phyloP scores from a whole-genome alignment of 2,888 invertebrate species.

The Phorcus lineatus region DNA sequence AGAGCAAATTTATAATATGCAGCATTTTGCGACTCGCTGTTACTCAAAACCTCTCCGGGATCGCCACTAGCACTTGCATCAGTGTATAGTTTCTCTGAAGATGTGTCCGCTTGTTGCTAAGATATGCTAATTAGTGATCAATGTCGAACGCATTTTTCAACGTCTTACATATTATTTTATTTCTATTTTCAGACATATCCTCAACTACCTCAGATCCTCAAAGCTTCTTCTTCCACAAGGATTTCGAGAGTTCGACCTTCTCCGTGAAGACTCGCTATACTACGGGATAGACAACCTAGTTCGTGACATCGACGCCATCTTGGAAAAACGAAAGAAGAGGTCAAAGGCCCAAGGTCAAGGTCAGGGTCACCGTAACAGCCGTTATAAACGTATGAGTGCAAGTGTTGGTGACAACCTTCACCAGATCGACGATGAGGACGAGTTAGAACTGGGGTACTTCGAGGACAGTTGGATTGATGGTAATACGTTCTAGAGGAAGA shows the following conservation, averaged over 20 bases:
- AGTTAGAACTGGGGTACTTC: slow-evolving; percentile 36
- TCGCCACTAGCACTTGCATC: too few relatives aligned
- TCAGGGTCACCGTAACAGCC: neutral
- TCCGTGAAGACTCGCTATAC: slow-evolving; percentile 59
- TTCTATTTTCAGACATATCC: slow-evolving; percentile 48
- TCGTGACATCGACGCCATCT: slow-evolving; percentile 4
- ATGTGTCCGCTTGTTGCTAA: too few relatives aligned
- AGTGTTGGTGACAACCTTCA: slow-evolving; percentile 48
- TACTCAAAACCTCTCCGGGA: too few relatives aligned
- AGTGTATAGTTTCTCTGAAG: too few relatives aligned
- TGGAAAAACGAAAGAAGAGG: slow-evolving; percentile 6
- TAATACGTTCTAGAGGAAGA: neutral
- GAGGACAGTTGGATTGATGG: slow-evolving; percentile 47
- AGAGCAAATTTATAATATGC: too few relatives aligned
- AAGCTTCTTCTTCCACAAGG: slow-evolving; percentile 59
- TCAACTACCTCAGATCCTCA: slow-evolving; percentile 63
- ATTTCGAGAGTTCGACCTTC: slow-evolving; percentile 59
- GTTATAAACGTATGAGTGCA: slow-evolving; percentile 38
- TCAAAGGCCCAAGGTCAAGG: neutral
- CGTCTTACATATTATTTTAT: too few relatives aligned
- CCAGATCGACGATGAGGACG: slow-evolving; percentile 42
- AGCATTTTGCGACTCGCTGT: too few relatives aligned
- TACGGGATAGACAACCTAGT: slow-evolving; percentile 57
- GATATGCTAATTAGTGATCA: too few relatives aligned
- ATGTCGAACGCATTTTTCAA: too few relatives aligned